These are phyloP conservation scores for Ochotona curzoniae DNA, from an alignment of 2,113 vertebrate species.

Conservation along the genomic window DNA sequence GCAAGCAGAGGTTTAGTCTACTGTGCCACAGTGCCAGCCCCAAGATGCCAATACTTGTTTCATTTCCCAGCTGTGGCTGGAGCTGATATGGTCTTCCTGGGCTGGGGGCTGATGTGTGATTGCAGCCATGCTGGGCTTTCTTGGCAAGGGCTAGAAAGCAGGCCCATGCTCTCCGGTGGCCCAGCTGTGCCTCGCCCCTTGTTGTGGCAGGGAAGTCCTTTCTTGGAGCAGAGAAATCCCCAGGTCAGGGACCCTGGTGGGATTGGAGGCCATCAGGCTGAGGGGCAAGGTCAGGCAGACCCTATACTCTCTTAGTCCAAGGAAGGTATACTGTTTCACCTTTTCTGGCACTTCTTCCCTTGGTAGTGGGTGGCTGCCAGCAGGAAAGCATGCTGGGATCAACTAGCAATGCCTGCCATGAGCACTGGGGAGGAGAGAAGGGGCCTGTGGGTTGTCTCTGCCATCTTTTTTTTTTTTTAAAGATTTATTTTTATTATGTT, in stretches of 20 bases:
- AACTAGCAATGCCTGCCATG: neutral
- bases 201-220: neutral
- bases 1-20: too few relatives aligned
- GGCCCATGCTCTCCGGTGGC: neutral
- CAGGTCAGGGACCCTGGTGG: neutral
- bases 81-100: neutral
- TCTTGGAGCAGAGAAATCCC: neutral
- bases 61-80: neutral
- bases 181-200: neutral
- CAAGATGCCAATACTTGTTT: neutral
- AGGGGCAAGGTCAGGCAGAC: neutral
- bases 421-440: neutral
- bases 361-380: neutral
- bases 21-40: too few relatives aligned
- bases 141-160: neutral
- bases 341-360: neutral
- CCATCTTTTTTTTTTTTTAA: too few relatives aligned
- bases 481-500: too few relatives aligned
- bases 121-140: neutral
- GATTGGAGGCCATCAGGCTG: neutral
- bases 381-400: neutral
- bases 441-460: accelerated
- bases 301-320: neutral
- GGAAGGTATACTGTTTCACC: neutral
- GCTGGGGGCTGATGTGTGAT: neutral